Evolutionary conservation across 1,140 invertebrate species (phyloP).

Genomic region (Hyphantria cunea): DNA sequence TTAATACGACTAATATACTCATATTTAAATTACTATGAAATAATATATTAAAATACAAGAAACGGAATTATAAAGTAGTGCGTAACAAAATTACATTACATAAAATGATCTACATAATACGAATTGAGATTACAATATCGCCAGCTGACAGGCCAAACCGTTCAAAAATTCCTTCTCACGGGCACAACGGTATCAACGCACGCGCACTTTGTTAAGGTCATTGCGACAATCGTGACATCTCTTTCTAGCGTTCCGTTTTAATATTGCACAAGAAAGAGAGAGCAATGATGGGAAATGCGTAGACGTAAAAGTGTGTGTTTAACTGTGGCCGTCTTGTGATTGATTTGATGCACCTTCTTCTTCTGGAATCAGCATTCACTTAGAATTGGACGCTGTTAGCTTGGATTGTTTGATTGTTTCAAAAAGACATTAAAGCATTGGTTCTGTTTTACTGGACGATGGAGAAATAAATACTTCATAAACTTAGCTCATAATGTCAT

Average conservation of each 20-base stretch:
- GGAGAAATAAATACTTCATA: slow-evolving; percentile 39
- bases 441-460: slow-evolving; percentile 30
- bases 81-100: slow-evolving; percentile 11
- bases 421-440: slow-evolving; percentile 37
- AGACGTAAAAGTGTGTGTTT: slow-evolving; percentile 57
- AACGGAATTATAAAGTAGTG: background rate
- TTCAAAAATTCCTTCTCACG: slow-evolving; percentile 67
- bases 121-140: slow-evolving; percentile 46
- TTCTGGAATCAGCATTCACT: slow-evolving; percentile 47
- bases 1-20: background rate
- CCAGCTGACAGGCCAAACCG: slow-evolving; percentile 45
- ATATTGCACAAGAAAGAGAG: slow-evolving; percentile 32
- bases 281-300: slow-evolving; percentile 59
- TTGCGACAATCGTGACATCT: slow-evolving; percentile 42
- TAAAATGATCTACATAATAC: slow-evolving; percentile 31
- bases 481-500: slow-evolving; percentile 28
- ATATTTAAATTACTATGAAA: slow-evolving; percentile 4
- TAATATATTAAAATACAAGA: background rate
- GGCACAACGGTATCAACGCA: slow-evolving; percentile 65
- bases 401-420: slow-evolving; percentile 52
- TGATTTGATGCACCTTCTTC: slow-evolving; percentile 75
- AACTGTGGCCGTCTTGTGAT: slow-evolving; percentile 59
- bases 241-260: slow-evolving; percentile 30
- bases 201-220: slow-evolving; percentile 59
- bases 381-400: slow-evolving; percentile 40